A percentile compares a stretch with the other conserved stretches of the same genome.
Evolutionary conservation across 2,797 vertebrate genomes (phyloP).

Genomic region (Etheostoma nigrum): DNA sequence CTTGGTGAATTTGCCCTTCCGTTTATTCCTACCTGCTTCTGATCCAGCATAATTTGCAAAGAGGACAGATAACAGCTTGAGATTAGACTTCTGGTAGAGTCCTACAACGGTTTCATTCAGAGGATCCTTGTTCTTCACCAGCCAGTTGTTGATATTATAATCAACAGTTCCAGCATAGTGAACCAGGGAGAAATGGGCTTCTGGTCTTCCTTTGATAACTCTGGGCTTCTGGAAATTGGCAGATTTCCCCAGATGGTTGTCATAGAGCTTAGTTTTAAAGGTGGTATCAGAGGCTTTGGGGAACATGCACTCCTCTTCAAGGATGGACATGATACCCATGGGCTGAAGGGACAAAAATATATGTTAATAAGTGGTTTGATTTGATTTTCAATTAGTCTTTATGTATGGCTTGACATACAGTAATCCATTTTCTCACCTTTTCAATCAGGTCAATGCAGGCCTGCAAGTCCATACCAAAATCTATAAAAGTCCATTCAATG

Average conservation of each 20-base stretch:
- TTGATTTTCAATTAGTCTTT: neutral
- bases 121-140: conserved; percentile 90
- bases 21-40: conserved; percentile 69
- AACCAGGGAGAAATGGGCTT: conserved; percentile 33
- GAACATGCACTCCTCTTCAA: conserved; percentile 68
- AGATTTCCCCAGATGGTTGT: too few species aligned
- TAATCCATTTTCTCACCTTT: conserved; percentile 74
- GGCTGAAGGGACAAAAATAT: conserved; percentile 69
- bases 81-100: too few species aligned
- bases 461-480: conserved; percentile 87
- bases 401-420: too few species aligned
- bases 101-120: conserved; percentile 89
- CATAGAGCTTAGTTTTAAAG: conserved; percentile 88
- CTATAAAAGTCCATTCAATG: conserved; percentile 86
- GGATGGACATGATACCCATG: conserved; percentile 94
- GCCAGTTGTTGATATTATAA: conserved; percentile 89
- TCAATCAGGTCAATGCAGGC: conserved; percentile 87
- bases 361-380: neutral
- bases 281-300: conserved; percentile 79
- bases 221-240: too few species aligned
- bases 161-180: conserved; percentile 90
- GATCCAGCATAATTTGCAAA: conserved; percentile 76
- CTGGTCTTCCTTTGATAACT: too few species aligned
- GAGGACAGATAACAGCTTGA: too few species aligned
- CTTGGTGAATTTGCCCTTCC: neutral